These are phyloP conservation scores for Macrobrachium nipponense DNA, from an alignment of 1,140 invertebrate genomes.

Conservation along the genomic window DNA sequence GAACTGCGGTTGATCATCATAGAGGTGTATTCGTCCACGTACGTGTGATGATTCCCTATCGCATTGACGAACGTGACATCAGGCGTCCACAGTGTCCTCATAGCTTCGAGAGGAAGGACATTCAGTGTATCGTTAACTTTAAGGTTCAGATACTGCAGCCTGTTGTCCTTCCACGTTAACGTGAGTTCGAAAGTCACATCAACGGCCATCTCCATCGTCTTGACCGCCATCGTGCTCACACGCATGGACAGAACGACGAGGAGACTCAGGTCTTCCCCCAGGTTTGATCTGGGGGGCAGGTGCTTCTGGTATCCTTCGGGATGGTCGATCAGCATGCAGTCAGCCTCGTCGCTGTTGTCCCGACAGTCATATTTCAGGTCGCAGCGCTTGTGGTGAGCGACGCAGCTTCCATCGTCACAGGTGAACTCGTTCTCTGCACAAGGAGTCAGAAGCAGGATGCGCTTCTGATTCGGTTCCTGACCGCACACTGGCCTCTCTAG, in stretches of 20 bases:
- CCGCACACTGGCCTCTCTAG: conserved; percentile 37
- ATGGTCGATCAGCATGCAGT: conserved; percentile 68
- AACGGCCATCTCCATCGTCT: conserved; percentile 35
- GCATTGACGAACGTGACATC: conserved; percentile 32
- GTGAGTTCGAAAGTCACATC: conserved; percentile 13
- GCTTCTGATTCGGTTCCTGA: conserved; percentile 24
- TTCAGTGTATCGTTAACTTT: conserved; percentile 35
- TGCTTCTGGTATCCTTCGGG: conserved; percentile 50
- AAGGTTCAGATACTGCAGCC: conserved; percentile 28
- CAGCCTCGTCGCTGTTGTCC: conserved; percentile 79
- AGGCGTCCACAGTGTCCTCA: conserved; percentile 27
- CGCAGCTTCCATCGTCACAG: conserved; percentile 70
- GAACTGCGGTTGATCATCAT: conserved; percentile 21
- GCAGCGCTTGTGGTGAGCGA: conserved; percentile 70
- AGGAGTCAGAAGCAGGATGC: conserved; percentile 36
- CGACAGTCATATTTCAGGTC: conserved; percentile 77
- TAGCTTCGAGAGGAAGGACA: neutral
- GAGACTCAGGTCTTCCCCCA: neutral
- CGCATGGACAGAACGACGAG: conserved; percentile 15
- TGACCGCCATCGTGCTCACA: conserved; percentile 15
- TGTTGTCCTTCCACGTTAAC: conserved; percentile 36
- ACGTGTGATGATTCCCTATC: conserved; percentile 23
- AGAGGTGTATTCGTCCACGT: conserved; percentile 16
- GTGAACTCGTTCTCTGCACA: conserved; percentile 8
- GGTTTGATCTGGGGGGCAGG: conserved; percentile 34